Base-by-base conservation (phyloP, 1,140 invertebrate species). In the Hyphantria cunea region DNA sequence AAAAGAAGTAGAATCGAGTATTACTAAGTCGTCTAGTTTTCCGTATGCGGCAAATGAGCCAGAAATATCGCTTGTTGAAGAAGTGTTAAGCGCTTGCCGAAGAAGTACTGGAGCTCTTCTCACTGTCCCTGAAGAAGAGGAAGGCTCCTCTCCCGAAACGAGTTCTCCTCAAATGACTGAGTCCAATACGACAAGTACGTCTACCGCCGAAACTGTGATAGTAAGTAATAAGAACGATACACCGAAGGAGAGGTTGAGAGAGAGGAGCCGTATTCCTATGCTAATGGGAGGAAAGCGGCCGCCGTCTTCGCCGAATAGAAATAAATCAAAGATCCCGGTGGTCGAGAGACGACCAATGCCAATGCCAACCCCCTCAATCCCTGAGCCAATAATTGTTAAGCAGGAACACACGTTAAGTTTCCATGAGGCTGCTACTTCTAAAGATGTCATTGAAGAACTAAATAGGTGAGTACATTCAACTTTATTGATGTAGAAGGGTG, bases 371-470 rank as follows among this genome's bases (percentile, higher is more conserved):
- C 32, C 44, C 12, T 41, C 74, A 9, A 49, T 62, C 32, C 72
- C 82, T 0, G 86, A 89, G 39, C 72, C 84, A 4, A 86, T 90
- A 33, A 90, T 90, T 31, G 81, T 90, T 6, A 87, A 87, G 60
- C 87, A 90, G 77, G 91, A 85, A 81, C 83, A 87, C 48, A 88
- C 78, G 1, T 71, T 94, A 34, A 94, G 94, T 84, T 95, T 95
- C 77, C 94, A 95, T 72, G 94, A 95, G 74, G 91, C 93, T 44
- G 94, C 94, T 5, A 95, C 94, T 32, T 95, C 94, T 25, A 95
- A 95, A 76, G 94, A 95, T 75, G 94, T 95, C n/a, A 95, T 95
- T 63, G 94, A 95, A 66, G 94, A 95, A 78, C 84, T 95, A 31
- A 95, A 95, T 79, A 91, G 94, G 72, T 87, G 63, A 75, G 68